Evolutionary conservation across 64 coral and sea anemone species (phyloP), one percentile per base, ranked within the genome.

Genomic region (Stichodactyla helianthus): DNA sequence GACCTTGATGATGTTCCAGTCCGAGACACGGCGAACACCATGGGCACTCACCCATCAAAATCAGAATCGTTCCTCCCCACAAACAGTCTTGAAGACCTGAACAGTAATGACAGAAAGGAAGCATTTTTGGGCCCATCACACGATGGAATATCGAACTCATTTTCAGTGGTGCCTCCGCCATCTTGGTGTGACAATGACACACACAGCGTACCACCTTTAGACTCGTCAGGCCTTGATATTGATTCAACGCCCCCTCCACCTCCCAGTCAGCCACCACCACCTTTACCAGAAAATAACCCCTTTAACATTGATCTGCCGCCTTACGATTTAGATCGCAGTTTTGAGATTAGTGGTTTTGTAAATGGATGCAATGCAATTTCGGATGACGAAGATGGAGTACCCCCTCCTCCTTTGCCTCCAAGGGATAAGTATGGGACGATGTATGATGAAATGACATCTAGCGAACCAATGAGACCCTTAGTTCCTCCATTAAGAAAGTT

Each of bases 401-500:
- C 85, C 0, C 76, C 90, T 6, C 35, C 90, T 53, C 90, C 90
- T 13, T 60, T 74, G 1, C 77, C 90, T 20, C 90, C 84, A 82
- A 76, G 77, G 10, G 59, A 91, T 17, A 63, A 74, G 7, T 91
- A 91, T 82, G 77, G 52, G 3, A n/a, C n/a, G 63, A 9, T 68
- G 19, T 9, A 11, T 15, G 63, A 23, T 68, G 63, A 9, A 23
- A 74, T 9, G 10, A 31, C 5, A 55, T 26, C 53, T 4, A 52
- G 71, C 50, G 77, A 64, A 23, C 26, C 5, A 19, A 87, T 87
- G 35, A 92, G 82, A 79, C 90, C 90, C 56, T 51, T 92, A 19
- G 90, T 92, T 80, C 90, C 85, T 2, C 84, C 85, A 15, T 78
- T 92, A 23, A 79, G 90, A 51, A 92, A 92, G 44, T 77, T 86